Evolutionary conservation across 2,113 vertebrate genomes (phyloP).

Genomic region (Athene noctua): DNA sequence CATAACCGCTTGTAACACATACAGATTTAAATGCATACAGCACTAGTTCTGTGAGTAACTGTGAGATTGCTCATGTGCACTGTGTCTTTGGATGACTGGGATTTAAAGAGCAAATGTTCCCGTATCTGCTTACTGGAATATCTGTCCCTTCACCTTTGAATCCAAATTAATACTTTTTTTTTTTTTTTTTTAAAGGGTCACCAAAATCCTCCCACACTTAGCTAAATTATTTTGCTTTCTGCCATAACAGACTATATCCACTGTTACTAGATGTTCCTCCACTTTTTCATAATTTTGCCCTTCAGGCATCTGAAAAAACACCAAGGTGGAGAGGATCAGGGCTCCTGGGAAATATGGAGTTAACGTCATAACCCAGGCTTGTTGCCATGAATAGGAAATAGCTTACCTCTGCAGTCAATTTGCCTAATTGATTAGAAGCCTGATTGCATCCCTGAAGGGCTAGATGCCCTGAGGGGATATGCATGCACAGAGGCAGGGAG

Average conservation of each 20-base stretch:
- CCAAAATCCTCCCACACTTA: background rate
- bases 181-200: background rate
- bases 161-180: background rate
- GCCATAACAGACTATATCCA: background rate
- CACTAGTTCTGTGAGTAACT: background rate
- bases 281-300: background rate
- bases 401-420: background rate
- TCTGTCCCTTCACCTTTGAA: background rate
- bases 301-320: background rate
- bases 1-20: background rate
- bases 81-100: background rate
- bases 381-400: slow-evolving; percentile 13
- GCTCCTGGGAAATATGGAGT: background rate
- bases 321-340: background rate
- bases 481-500: background rate
- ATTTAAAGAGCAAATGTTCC: background rate
- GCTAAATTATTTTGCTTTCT: background rate
- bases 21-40: background rate
- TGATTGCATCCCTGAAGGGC: background rate
- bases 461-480: background rate
- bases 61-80: background rate
- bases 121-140: background rate
- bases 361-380: background rate
- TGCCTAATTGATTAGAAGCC: slow-evolving; percentile 65
- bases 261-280: background rate